phyloP scores from a whole-genome alignment of 2,888 invertebrate species.

The Gortyna flavago region DNA sequence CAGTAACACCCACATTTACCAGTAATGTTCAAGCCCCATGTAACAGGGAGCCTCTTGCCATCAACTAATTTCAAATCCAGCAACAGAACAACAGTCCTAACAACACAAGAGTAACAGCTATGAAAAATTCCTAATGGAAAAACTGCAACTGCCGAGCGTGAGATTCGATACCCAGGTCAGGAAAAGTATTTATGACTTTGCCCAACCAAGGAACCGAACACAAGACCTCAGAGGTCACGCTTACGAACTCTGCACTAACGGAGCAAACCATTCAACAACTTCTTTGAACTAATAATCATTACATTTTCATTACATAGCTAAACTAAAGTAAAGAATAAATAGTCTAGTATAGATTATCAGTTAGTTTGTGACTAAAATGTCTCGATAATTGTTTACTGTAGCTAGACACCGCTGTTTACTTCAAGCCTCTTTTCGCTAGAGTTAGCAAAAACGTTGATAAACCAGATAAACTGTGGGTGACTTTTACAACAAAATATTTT shows the following conservation, averaged over 20 bases:
- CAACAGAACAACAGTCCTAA: too few species aligned
- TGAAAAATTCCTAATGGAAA: background rate
- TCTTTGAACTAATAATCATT: background rate
- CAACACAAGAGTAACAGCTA: too few species aligned
- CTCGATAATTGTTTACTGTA: conserved; percentile 76
- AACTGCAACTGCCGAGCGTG: background rate
- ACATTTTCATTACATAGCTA: conserved; percentile 24
- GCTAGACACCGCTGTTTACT: conserved; percentile 73
- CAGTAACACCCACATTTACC: too few species aligned
- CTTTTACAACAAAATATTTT: too few species aligned
- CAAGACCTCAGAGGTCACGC: too few species aligned
- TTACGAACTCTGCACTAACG: background rate
- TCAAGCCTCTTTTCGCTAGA: conserved; percentile 70
- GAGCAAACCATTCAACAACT: background rate
- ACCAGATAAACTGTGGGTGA: background rate
- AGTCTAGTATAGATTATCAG: conserved; percentile 53
- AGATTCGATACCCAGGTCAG: background rate
- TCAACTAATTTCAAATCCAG: too few species aligned
- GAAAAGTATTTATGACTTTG: background rate
- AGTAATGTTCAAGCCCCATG: too few species aligned
- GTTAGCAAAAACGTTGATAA: conserved; percentile 60
- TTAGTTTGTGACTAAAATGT: conserved; percentile 74
- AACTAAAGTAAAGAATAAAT: conserved; percentile 19
- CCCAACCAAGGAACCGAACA: background rate
- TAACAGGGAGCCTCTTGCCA: too few species aligned